Evolutionary conservation across 2,113 vertebrate genomes (phyloP).

Genomic region (Clarias magur): DNA sequence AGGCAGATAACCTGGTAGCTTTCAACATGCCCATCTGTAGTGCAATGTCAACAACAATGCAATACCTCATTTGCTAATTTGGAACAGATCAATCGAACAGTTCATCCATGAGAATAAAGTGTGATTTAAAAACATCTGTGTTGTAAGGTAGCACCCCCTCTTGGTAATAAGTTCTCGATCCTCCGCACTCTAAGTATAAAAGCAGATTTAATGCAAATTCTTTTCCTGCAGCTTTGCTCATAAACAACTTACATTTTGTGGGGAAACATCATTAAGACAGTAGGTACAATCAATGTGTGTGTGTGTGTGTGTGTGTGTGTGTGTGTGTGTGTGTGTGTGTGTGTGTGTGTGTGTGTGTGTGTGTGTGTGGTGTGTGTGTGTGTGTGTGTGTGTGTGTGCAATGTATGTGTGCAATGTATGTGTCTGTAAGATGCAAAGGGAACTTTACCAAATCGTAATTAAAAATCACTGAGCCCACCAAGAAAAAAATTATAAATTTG

Average conservation of each 20-base stretch:
- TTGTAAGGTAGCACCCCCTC: constrained; percentile 10
- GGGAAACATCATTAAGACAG: neutral
- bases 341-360: neutral
- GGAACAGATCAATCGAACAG: neutral
- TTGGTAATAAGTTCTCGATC: neutral
- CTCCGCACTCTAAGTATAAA: neutral
- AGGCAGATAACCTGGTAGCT: neutral
- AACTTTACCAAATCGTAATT: neutral
- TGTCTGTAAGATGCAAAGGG: neutral
- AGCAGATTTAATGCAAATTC: neutral
- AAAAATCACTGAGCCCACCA: neutral
- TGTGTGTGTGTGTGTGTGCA: neutral
- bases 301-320: neutral
- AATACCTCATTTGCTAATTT: neutral
- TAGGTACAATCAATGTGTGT: neutral
- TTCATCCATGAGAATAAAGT: neutral
- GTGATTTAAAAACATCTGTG: neutral
- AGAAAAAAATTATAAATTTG: neutral
- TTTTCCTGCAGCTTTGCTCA: neutral
- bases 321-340: neutral
- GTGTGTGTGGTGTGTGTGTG: neutral
- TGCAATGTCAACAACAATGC: neutral
- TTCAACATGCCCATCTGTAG: neutral
- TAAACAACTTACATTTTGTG: neutral
- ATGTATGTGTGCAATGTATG: neutral